phyloP scores from a whole-genome alignment of 2,888 invertebrate species.

The Orchesellides sinensis region DNA sequence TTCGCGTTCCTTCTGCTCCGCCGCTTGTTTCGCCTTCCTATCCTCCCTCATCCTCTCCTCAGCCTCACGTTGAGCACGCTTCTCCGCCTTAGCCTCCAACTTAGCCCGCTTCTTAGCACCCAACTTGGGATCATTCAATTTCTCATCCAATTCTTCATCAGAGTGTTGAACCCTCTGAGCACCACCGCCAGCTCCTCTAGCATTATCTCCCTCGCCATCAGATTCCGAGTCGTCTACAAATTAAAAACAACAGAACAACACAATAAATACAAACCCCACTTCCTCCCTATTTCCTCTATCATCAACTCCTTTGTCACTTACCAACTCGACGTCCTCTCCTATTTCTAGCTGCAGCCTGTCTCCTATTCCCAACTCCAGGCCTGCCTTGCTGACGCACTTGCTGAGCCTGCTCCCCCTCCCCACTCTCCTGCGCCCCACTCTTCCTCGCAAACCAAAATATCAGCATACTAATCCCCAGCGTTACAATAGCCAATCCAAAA shows the following conservation, averaged over 20 bases:
- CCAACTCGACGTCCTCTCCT: constrained; percentile 54
- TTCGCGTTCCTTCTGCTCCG: constrained; percentile 86
- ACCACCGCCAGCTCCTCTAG: constrained; percentile 45
- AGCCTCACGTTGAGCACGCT: constrained; percentile 87
- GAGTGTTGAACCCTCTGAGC: constrained; percentile 48
- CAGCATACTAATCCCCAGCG: constrained; percentile 49
- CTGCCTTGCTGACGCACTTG: constrained; percentile 23
- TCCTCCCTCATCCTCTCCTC: constrained; percentile 88
- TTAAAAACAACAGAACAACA: background rate
- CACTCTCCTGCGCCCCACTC: background rate
- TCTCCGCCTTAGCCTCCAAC: constrained; percentile 94
- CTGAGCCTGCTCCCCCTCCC: background rate
- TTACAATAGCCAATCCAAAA: constrained; percentile 63
- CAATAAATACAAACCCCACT: too few species aligned
- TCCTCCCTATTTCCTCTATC: background rate
- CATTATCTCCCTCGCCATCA: constrained; percentile 51
- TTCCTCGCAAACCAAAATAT: constrained; percentile 38
- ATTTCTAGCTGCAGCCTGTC: constrained; percentile 59
- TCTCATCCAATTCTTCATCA: constrained; percentile 78
- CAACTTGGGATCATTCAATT: constrained; percentile 77
- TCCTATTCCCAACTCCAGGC: constrained; percentile 53
- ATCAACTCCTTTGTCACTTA: constrained; percentile 7
- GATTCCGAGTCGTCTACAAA: constrained; percentile 68
- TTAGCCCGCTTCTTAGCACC: constrained; percentile 97
- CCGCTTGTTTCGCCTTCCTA: constrained; percentile 86